Base-by-base conservation (phyloP, 37 sponge, comb jelly and placozoan genomes). In the Petrosia ficiformis region DNA sequence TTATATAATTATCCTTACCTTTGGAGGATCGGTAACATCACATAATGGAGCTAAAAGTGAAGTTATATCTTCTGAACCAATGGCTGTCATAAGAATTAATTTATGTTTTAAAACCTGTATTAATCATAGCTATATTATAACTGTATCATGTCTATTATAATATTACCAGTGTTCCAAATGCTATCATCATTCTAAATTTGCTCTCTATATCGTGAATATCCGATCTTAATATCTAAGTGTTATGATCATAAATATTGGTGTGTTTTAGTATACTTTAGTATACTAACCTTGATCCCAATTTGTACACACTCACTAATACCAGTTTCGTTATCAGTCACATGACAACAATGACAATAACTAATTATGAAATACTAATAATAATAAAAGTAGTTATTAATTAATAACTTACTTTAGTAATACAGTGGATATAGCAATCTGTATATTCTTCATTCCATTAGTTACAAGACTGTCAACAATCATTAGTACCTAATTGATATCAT, bases 361-460 rank as follows among this genome's bases (percentile, higher is more conserved):
- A 48, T 10, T 14, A 57, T 2, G 34, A n/a, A 61, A 30, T 42
- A 52, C 35, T 66, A 38, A 30, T 1, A 22, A 4, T 22, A 29
- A 36, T 35, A 38, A 19, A 14, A 30, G 71, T 38, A 35, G 21
- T 25, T 4, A n/a, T n/a, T n/a, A n/a, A n/a, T n/a, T n/a, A n/a
- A n/a, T 28, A 37, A 34, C 81, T 81, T 70, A 90, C 91, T 90
- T 90, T 1, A 78, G 78, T 2, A 92, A 1, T 0, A 92, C 68
- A 43, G 92, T 84, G 1, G 85, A 68, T 8, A 87, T 40, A 4
- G 89, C 85, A 58, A 87, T 87, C 52, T 92, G 92, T 25, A 37
- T 35, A 6, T 57, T 72, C 42, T 75, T 67, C 29, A 65, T 80
- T 43, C 19, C 57, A 63, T 24, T 39, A 4, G 30, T 48, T 19